Evolutionary conservation across 1,140 invertebrate species (phyloP).

Genomic region (Drosophila setifemur): DNA sequence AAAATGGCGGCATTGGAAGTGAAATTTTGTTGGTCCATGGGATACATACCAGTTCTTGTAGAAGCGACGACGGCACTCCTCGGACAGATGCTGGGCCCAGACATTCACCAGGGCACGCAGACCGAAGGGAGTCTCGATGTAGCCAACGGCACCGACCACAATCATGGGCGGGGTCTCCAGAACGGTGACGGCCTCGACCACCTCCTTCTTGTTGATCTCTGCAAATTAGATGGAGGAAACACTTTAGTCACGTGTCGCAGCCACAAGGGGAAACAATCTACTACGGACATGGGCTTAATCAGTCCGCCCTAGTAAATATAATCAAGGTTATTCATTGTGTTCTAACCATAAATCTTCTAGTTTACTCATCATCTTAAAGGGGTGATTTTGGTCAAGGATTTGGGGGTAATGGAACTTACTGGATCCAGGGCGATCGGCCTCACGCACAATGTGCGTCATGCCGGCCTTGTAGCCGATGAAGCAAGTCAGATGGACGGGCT

Average conservation of each 20-base stretch:
- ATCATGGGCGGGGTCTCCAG: constrained; percentile 99
- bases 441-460: constrained; percentile 99
- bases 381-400: constrained; percentile 1
- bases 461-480: constrained; percentile 99
- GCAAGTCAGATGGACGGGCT: constrained; percentile 98
- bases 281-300: constrained; percentile 34
- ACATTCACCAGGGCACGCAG: constrained; percentile 96
- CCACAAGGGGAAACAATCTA: neutral
- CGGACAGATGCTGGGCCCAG: constrained; percentile 99
- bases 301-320: constrained; percentile 82
- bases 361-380: constrained; percentile 79
- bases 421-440: constrained; percentile 99
- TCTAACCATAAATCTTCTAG: constrained; percentile 82
- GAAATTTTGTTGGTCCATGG: neutral
- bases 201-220: constrained; percentile 99
- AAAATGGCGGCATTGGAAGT: constrained; percentile 45
- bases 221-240: constrained; percentile 34
- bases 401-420: constrained; percentile 87
- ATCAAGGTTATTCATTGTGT: constrained; percentile 80
- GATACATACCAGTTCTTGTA: constrained; percentile 99
- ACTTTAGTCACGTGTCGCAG: constrained; percentile 27
- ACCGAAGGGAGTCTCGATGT: constrained; percentile 99
- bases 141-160: constrained; percentile 98
- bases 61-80: constrained; percentile 98
- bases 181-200: constrained; percentile 99